Base-by-base conservation (phyloP, 2,888 invertebrate species). In the Neocrepidodera transversa region DNA sequence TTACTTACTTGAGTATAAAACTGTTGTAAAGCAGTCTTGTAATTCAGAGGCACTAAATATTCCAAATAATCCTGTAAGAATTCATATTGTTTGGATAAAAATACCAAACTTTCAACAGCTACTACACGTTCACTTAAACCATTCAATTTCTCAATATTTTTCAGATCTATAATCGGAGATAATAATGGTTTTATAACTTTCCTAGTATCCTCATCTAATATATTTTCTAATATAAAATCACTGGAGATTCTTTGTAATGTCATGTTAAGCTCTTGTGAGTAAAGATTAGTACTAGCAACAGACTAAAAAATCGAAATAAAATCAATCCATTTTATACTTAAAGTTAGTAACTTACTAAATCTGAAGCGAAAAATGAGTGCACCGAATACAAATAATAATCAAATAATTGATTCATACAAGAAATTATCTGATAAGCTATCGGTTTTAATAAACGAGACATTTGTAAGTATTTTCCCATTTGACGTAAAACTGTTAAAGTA, bases 301-400 rank as follows among this genome's bases (percentile, higher is more conserved):
- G 85, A 86, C 73, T 84, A 64, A 79, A 76, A 57, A 62, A 64
- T 14, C n/a, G 6, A 17, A 36, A 3, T 17, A 43, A n/a, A 26
- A n/a, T n/a, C 13, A 18, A 23, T 23, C 6, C 3, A 23, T 23
- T 23, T 23, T 23, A 6, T 6, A 23, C 3, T 5, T 6, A 23
- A 23, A 23, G 4, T 23, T 23, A 6, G 23, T 6, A 2, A 79
- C 82, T 81, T 73, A 84, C 91, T 63, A 91, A 82, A 79, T 92
- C 92, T 0, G 86, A 85, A 0, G 92, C 89, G 76, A 96, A 96
- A 74, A 95, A 93, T 30, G 86, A 82, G 77, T 93, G 92, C 0
- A 95, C 94, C 0, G 93, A 87, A 76, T 90, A 95, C 54, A 95
- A 87, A 78, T 97, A 97, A 76, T 93, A 94, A 74, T 97, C 97